These are phyloP conservation scores for Hipposideros armiger DNA, from an alignment of 2,113 vertebrate species.

Conservation along the genomic window DNA sequence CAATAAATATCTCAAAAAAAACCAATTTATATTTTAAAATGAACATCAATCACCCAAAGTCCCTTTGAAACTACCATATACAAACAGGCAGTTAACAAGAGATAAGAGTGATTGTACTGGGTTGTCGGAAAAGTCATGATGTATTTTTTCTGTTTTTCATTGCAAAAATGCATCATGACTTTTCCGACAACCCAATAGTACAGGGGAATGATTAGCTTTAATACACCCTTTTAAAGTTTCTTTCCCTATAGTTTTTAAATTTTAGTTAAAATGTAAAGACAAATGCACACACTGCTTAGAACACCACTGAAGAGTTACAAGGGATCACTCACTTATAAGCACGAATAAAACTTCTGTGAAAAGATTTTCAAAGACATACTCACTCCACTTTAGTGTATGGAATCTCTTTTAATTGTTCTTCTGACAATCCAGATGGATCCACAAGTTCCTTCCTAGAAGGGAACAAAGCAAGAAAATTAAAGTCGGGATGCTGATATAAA, in stretches of 20 bases:
- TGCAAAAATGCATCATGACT: too few species aligned
- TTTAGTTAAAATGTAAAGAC: constrained; percentile 50
- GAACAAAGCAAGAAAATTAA: constrained; percentile 61
- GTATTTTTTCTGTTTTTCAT: too few species aligned
- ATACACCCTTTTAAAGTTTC: neutral
- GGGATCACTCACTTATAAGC: neutral
- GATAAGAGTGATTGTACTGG: rapidly evolving
- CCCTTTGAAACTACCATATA: neutral
- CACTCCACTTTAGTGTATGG: constrained; percentile 95
- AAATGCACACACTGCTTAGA: neutral
- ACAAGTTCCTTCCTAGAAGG: constrained; percentile 92
- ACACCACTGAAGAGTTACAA: neutral
- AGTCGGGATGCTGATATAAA: neutral
- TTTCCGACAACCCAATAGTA: too few species aligned
- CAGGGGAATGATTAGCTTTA: neutral
- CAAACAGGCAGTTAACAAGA: neutral
- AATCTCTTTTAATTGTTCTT: constrained; percentile 95
- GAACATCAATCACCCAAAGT: neutral
- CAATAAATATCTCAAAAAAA: neutral
- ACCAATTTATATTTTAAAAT: constrained; percentile 19
- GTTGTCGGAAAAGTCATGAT: too few species aligned
- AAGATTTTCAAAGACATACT: constrained; percentile 79
- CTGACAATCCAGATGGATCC: constrained; percentile 92
- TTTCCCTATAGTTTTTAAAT: neutral
- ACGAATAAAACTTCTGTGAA: constrained; percentile 25